Conservation (phyloP, 1,140 invertebrate genomes). For the Drosophila lacteicornis region DNA sequence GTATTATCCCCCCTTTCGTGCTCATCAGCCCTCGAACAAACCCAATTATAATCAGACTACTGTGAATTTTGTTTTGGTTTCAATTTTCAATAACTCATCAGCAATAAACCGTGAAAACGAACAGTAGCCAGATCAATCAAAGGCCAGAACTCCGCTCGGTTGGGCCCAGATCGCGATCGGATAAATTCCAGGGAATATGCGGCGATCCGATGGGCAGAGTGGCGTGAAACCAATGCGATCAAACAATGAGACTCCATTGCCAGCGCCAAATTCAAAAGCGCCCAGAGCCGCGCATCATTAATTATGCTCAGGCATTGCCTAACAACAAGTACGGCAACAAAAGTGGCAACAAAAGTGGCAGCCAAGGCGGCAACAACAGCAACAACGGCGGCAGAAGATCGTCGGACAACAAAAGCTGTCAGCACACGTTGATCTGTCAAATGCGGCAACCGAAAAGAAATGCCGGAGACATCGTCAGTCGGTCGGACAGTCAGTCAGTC, state of each 20-base stretch:
- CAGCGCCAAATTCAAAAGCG: constrained; percentile 78
- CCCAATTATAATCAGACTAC: constrained; percentile 51
- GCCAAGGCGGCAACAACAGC: constrained; percentile 8
- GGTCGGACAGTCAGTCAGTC: constrained; percentile 13
- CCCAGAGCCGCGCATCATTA: constrained; percentile 78
- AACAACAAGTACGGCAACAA: constrained; percentile 45
- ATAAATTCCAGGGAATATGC: constrained; percentile 12
- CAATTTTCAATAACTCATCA: constrained; percentile 61
- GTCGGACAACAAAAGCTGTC: constrained; percentile 71
- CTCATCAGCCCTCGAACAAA: constrained; percentile 13
- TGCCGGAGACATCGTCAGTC: constrained; percentile 55
- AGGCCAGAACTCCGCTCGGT: constrained; percentile 57
- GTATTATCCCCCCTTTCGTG: not conserved
- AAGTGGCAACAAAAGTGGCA: constrained; percentile 45
- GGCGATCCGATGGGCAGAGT: constrained; percentile 44
- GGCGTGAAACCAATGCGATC: constrained; percentile 79
- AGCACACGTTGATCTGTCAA: constrained; percentile 82
- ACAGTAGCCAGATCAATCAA: constrained; percentile 77
- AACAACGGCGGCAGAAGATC: constrained; percentile 35
- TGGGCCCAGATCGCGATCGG: constrained; percentile 41
- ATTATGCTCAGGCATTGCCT: constrained; percentile 78
- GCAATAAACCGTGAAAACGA: constrained; percentile 75
- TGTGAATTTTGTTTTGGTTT: constrained; percentile 51
- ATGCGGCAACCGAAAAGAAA: constrained; percentile 71
- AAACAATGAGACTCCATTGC: constrained; percentile 62